Evolutionary conservation across 1,140 invertebrate species (phyloP), one percentile per base, ranked within the genome.

Genomic region (Drosophila orena): DNA sequence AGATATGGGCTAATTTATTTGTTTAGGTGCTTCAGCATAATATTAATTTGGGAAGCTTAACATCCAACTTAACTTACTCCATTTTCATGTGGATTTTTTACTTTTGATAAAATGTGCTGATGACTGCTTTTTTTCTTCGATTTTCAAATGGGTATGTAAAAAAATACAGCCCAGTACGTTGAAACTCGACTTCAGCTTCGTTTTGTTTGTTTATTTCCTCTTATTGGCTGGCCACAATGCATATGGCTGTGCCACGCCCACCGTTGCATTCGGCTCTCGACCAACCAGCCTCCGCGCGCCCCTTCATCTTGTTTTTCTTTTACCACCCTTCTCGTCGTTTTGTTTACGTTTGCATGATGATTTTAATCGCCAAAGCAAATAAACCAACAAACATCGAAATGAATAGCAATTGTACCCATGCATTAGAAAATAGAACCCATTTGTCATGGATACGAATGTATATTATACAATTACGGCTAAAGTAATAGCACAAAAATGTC

Each of bases 201-300:
- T 10, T 42, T 30, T 42, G n/a, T 42, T 64, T 66, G 27, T 62
- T 62, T 42, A 50, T 43, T 43, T 40, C 6, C 14, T 30, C 11
- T 34, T 30, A 34, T 6, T 58, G 27, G 40, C 10, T 34, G 20
- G 14, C 4, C 17, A 20, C 10, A 14, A 11, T 24, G 44, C 57
- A 66, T 66, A 61, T 61, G 62, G 44, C 58, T 22, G 27, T 62
- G 64, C 35, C 64, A 66, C 58, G 64, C 64, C 64, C 58, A 50
- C 58, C 40, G 27, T 56, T 60, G 56, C 56, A 59, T 43, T 17
- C 43, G 46, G 10, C 58, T 35, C 15, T 24, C 44, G 15, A 11
- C 44, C 37, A 42, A 20, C 27, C 60, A 46, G 20, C 65, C 38
- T 43, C 38, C 27, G 24, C 27, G 24, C 4, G 7, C 3, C 42